Evolutionary conservation across 2,113 vertebrate species (phyloP).

Genomic region (Eubucco bourcierii): DNA sequence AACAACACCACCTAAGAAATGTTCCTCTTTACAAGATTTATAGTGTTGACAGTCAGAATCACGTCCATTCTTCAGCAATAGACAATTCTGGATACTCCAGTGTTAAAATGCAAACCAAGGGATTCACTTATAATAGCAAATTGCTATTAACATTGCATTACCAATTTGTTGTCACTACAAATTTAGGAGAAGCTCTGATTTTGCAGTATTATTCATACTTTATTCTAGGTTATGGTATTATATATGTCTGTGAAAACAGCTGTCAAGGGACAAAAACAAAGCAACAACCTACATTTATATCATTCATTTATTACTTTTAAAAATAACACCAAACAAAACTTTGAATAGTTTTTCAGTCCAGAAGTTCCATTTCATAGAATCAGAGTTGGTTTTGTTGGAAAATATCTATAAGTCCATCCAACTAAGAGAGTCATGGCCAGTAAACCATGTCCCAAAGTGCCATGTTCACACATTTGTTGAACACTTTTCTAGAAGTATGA

Average conservation of each 20-base stretch:
- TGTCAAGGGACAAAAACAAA: background rate
- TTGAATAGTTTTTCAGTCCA: background rate
- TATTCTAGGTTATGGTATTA: background rate
- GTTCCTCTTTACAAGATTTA: background rate
- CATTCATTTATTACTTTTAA: background rate
- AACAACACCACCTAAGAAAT: background rate
- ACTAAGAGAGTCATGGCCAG: too few relatives aligned
- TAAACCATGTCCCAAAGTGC: too few relatives aligned
- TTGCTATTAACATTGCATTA: background rate
- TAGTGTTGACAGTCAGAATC: background rate
- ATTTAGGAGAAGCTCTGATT: background rate
- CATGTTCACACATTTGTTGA: too few relatives aligned
- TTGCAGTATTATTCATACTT: background rate
- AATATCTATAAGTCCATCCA: too few relatives aligned
- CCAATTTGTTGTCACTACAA: background rate
- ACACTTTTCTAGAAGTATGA: too few relatives aligned
- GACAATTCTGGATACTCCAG: background rate
- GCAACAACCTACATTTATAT: background rate
- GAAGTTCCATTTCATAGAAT: background rate
- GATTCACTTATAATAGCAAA: background rate
- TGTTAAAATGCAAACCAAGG: background rate
- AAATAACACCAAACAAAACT: background rate
- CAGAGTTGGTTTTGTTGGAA: too few relatives aligned
- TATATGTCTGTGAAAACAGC: background rate
- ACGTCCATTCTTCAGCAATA: background rate